Percentiles rank a stretch among this genome's conserved stretches.
These are phyloP conservation scores for Ptiloglossa arizonensis DNA, from an alignment of 1,140 invertebrate species.

Conservation along the genomic window DNA sequence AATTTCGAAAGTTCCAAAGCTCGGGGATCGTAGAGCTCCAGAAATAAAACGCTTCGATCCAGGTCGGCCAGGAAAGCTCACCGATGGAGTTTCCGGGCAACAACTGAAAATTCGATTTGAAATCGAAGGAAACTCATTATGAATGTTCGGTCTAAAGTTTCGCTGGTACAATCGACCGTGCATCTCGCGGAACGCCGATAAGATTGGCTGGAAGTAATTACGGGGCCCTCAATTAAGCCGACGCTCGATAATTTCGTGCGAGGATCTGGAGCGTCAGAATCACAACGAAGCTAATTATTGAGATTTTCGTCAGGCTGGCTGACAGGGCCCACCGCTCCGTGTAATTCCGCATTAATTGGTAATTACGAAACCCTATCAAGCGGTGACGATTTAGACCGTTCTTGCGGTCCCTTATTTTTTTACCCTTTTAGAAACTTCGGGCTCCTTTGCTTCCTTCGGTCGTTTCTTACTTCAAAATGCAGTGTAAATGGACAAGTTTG, in stretches of 20 bases:
- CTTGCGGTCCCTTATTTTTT: neutral
- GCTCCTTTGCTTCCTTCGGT: too few relatives aligned
- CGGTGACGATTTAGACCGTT: constrained; percentile 9
- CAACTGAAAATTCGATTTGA: neutral
- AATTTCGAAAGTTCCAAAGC: neutral
- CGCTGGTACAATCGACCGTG: constrained; percentile 19
- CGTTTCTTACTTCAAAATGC: too few relatives aligned
- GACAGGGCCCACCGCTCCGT: constrained; percentile 47
- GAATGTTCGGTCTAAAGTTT: constrained; percentile 25
- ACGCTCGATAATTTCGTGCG: constrained; percentile 63
- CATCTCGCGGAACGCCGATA: constrained; percentile 33
- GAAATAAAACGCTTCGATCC: neutral
- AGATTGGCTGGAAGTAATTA: constrained; percentile 65
- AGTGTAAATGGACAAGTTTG: too few relatives aligned
- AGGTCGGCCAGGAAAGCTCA: neutral
- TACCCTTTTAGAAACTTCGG: neutral
- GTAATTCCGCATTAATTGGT: constrained; percentile 73
- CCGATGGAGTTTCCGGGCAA: neutral
- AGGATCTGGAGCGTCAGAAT: constrained; percentile 57
- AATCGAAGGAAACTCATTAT: constrained; percentile 36
- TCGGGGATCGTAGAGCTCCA: neutral
- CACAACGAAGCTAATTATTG: constrained; percentile 63
- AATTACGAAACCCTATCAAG: constrained; percentile 64
- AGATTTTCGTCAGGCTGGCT: constrained; percentile 61
- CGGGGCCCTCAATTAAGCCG: constrained; percentile 56